phyloP scores from a whole-genome alignment of 2,797 vertebrate genomes.

The Pseudochirops corinnae region DNA sequence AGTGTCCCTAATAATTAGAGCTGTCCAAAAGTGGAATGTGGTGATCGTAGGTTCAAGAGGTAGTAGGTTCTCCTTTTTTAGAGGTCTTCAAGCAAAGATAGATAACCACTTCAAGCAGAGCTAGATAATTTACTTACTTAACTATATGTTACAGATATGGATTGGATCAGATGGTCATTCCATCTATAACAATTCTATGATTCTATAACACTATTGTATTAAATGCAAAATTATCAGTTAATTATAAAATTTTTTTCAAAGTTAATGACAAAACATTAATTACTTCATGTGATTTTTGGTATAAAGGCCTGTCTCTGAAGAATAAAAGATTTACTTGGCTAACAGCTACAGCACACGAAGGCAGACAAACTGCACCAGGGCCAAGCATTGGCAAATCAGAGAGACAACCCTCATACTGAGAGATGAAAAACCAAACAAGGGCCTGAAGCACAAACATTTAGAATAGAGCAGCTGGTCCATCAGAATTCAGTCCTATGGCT shows the following conservation, averaged over 20 bases:
- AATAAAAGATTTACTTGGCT: neutral
- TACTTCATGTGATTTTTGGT: neutral
- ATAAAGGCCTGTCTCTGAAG: neutral
- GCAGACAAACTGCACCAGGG: neutral
- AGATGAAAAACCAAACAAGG: constrained; percentile 16
- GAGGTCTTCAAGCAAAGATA: neutral
- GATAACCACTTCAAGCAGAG: neutral
- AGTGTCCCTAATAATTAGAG: neutral
- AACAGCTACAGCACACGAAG: neutral
- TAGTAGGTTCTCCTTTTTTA: neutral
- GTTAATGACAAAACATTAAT: neutral
- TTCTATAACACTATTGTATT: neutral
- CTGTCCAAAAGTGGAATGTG: neutral
- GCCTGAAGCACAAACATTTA: neutral
- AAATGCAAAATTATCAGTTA: neutral
- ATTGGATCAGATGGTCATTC: neutral
- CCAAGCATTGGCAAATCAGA: neutral
- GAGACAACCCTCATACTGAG: neutral
- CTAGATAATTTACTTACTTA: neutral
- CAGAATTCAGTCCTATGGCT: neutral
- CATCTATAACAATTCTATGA: neutral
- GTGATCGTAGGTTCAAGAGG: neutral
- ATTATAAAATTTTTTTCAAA: neutral
- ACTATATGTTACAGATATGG: neutral
- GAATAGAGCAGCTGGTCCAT: neutral